Conservation (phyloP, 2,797 vertebrate species). For the Melanitta fusca region DNA sequence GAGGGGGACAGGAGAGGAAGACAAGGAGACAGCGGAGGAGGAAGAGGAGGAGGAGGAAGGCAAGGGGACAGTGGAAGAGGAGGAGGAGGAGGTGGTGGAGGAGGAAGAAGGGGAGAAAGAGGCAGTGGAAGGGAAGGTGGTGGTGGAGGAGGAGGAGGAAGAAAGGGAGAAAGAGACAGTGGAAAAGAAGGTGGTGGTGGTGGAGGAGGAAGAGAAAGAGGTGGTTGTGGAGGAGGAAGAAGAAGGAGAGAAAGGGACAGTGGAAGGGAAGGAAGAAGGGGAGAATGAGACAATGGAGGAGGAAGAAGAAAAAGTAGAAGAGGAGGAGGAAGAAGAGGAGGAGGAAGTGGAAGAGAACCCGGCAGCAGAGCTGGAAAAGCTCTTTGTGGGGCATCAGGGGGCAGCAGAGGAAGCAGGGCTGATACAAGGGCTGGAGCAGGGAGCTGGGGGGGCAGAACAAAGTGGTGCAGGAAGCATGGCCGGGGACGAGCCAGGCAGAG, state of each 20-base stretch:
- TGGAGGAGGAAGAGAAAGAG: too few species aligned
- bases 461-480: background rate
- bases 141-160: background rate
- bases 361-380: background rate
- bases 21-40: fast-evolving
- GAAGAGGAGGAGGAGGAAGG: too few species aligned
- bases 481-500: background rate
- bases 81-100: background rate
- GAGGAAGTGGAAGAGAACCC: background rate
- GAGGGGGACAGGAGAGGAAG: background rate
- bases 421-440: background rate
- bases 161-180: background rate
- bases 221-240: background rate
- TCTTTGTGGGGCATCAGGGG: background rate
- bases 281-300: background rate
- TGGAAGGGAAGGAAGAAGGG: background rate
- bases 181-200: background rate
- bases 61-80: fast-evolving
- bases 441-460: background rate
- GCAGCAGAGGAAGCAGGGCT: background rate
- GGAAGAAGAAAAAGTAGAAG: background rate
- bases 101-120: background rate
- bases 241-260: background rate
- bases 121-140: background rate
- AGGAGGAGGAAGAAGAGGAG: background rate